Base-by-base conservation (phyloP, 2,113 vertebrate species). In the Caranx melampygus region DNA sequence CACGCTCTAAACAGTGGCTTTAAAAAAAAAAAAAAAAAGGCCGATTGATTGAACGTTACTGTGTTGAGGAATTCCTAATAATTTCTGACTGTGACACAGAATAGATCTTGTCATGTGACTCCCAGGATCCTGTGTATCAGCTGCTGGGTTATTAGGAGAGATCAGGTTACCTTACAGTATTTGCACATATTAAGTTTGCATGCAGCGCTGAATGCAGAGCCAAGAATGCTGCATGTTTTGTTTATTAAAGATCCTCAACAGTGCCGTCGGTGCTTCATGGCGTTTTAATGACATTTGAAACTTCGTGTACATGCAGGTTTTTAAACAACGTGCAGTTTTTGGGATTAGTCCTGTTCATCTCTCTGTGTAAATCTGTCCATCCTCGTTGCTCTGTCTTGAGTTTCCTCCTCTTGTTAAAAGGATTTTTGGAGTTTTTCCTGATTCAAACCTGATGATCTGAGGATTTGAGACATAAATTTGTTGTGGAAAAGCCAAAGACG, bases 1-100 rank as follows among this genome's bases (percentile, higher is more conserved):
- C 70, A 79, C 51, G 47, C 63, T 88, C 84, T 69, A 87, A 74
- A 88, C 20, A 14, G 70, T 57, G 55, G 14, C 21, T 77, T 52
- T 61, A 63, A 71, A 82, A 87, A 62, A 40, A 64, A 80, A 83
- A 21, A 68, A 58, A 11, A 14, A 45, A 34, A 20, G 26, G 44
- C 34, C 18, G n/a, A 78, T 75, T 3, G 82, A 87, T 87, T 81
- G 75, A 34, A 49, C 21, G 34, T 64, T 80, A 3, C 16, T 44
- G 47, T 61, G 31, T 66, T 49, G 1, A 58, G 62, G 63, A 67
- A 73, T 73, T 54, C 75, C 49, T 78, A 35, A 74, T 71, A 10
- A 72, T 18, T 45, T 45, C 44, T 49, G 47, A 49, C 18, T 16
- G 7, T 49, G 47, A 49, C 83, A 64, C 2, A 15, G 11, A 64